Conservation (phyloP, 2,888 invertebrate genomes). For the Hyalella azteca region DNA sequence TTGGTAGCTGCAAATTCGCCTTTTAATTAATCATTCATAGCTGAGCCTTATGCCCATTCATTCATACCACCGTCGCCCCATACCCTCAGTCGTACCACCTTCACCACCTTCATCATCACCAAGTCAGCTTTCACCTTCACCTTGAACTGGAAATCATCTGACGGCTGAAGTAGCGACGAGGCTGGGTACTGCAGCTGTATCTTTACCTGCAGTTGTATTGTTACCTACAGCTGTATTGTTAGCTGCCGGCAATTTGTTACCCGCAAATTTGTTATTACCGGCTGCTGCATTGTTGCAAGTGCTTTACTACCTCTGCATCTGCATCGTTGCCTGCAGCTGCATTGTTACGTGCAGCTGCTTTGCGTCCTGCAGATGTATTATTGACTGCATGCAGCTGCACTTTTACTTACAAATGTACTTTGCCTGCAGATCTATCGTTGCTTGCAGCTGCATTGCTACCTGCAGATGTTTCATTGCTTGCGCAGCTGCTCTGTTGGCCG, state of each 20-base stretch:
- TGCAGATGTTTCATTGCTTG: too few relatives aligned
- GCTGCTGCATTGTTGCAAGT: not conserved
- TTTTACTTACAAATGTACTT: not conserved
- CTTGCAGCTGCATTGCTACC: not conserved
- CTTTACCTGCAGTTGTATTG: conserved; percentile 6
- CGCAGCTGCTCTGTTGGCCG: too few relatives aligned
- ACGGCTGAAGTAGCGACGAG: not conserved
- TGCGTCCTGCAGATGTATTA: not conserved
- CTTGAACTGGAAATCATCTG: conserved; percentile 21
- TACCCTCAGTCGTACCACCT: not conserved
- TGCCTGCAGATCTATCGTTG: not conserved
- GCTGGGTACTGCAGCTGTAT: conserved; percentile 12
- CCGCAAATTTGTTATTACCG: not conserved
- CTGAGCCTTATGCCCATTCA: too few relatives aligned
- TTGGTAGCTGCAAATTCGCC: too few relatives aligned
- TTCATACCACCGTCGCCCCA: not conserved
- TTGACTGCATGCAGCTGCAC: not conserved
- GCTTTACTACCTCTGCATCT: not conserved
- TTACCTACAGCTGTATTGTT: conserved; percentile 4
- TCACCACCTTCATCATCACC: not conserved
- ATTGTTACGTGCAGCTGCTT: not conserved
- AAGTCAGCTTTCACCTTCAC: not conserved
- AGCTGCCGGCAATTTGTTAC: too few relatives aligned
- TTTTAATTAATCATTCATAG: too few relatives aligned
- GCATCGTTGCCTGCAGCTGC: not conserved